Percentiles rank a stretch among this genome's conserved stretches.
phyloP scores from a whole-genome alignment of 2,797 vertebrate genomes.

The Alosa sapidissima region DNA sequence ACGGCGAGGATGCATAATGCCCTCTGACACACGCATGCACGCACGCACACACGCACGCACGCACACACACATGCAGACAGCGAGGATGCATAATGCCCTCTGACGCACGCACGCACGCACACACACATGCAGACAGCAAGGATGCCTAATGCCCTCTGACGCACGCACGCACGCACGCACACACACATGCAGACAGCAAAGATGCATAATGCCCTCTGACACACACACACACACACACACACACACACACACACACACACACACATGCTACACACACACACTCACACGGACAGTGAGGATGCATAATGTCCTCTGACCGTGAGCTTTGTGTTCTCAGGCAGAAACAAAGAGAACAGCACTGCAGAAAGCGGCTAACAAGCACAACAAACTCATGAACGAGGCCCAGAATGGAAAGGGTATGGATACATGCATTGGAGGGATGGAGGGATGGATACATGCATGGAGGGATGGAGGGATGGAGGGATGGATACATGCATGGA shows the following conservation, averaged over 20 bases:
- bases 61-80: background rate
- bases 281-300: background rate
- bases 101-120: background rate
- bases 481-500: no score
- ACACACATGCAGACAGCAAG: no score
- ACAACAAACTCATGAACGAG: slow-evolving; percentile 89
- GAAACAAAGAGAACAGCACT: slow-evolving; percentile 75
- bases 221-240: no score
- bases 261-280: no score
- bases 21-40: no score
- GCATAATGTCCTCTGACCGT: background rate
- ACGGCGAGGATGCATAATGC: background rate
- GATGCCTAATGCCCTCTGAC: background rate
- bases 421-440: background rate
- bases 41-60: background rate
- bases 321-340: slow-evolving; percentile 62
- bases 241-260: no score
- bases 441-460: no score
- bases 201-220: no score
- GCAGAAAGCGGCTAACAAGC: slow-evolving; percentile 83
- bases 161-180: background rate
- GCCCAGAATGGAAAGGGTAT: slow-evolving; percentile 88
- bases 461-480: no score
- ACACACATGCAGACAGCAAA: background rate
- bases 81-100: background rate